Base-by-base conservation (phyloP, 2,888 invertebrate species). In the Dicyrtoma fusca region DNA sequence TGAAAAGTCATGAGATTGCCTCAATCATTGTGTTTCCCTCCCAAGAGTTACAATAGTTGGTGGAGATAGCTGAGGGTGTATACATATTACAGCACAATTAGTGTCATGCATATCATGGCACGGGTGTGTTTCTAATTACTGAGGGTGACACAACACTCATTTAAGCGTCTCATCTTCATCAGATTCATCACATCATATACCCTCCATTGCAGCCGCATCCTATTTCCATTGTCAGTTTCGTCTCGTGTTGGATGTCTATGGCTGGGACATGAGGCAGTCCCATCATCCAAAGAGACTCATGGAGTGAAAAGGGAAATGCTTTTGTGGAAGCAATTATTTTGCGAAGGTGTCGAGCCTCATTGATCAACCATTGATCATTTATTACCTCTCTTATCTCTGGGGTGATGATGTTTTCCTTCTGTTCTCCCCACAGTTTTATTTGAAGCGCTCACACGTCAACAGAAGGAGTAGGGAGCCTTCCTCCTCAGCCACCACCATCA, bases 131-230 rank as follows among this genome's bases (percentile, higher is more conserved):
- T 6, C 34, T 55, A 23, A 45, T 45, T 64, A 64, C 64, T 47
- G 21, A 64, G 64, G 64, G 64, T 64, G 64, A 64, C 64, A 59
- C 23, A 64, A 64, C 45, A 47, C 23, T 47, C 21, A 45, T 64
- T 3, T 49, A 3, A 6, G n/a, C 11, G 49, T 4, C 3, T 34
- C 34, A 34, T 34, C 34, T 34, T 3, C 3, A 34, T 34, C 34
- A 5, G 34, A n/a, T n/a, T n/a, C n/a, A n/a, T n/a, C n/a, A n/a
- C n/a, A n/a, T n/a, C 34, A 34, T 8, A 34, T 8, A 8, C 34
- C 4, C 8, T 34, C 4, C 34, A 5, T 34, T 34, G 8, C 34
- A 34, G 34, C 34, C 3, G 34, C 34, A 53, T 61, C 44, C 34
- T 26, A n/a, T 34, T 13, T 10, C 42, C 61, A 42, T 61, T 25